Percentiles rank a stretch among this genome's conserved stretches.
phyloP scores from a whole-genome alignment of 1,140 invertebrate species.

The Drosophila lacteicornis region DNA sequence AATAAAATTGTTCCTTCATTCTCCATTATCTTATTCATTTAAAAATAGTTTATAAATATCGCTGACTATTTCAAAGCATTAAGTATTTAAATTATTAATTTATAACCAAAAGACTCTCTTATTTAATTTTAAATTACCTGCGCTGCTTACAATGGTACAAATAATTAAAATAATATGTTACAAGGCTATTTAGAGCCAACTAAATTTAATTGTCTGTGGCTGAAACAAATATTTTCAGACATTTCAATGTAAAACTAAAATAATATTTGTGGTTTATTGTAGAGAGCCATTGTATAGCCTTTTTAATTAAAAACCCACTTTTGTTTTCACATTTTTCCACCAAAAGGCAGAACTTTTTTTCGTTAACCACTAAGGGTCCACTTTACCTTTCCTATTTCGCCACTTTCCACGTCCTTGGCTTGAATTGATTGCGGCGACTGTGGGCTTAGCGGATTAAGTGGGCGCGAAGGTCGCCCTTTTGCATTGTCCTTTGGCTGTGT shows the following conservation, averaged over 20 bases:
- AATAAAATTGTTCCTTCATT: no score
- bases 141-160: no score
- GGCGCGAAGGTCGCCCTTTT: conserved; percentile 52
- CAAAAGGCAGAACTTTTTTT: neutral
- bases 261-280: neutral
- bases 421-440: conserved; percentile 10
- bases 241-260: neutral
- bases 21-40: no score
- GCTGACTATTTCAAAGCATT: neutral
- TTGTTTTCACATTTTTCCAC: neutral
- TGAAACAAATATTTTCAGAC: neutral
- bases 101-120: no score
- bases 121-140: neutral
- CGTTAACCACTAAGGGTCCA: conserved; percentile 4
- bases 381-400: conserved; percentile 1
- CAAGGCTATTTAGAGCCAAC: no score
- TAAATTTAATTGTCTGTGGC: neutral
- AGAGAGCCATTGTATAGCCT: neutral
- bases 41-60: neutral
- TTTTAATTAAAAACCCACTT: neutral
- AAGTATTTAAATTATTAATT: neutral
- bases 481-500: conserved; percentile 37
- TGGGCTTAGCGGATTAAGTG: conserved; percentile 14
- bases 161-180: no score
- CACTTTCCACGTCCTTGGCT: conserved; percentile 6